Evolutionary conservation across 92 coral and sea anemone genomes (phyloP).

Genomic region (Diadumene lineata): DNA sequence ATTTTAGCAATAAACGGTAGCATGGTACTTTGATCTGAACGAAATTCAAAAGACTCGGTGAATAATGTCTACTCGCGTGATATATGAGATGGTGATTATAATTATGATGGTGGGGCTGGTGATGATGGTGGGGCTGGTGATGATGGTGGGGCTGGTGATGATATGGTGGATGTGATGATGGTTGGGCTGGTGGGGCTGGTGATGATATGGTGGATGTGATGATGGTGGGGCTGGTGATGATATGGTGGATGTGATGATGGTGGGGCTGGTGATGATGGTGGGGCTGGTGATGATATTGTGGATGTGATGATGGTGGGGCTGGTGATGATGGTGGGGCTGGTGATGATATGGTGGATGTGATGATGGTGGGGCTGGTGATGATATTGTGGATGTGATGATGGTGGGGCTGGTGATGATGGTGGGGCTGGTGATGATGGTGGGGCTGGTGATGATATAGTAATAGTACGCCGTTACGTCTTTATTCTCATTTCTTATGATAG

Average conservation of each 20-base stretch:
- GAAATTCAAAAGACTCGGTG: background rate
- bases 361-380: background rate
- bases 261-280: background rate
- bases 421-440: background rate
- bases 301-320: background rate
- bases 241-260: background rate
- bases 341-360: background rate
- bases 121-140: background rate
- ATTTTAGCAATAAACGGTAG: constrained; percentile 40
- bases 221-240: background rate
- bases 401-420: background rate
- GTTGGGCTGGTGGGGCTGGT: too few species aligned
- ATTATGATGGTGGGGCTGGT: background rate
- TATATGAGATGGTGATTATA: background rate
- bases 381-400: too few species aligned
- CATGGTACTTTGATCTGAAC: constrained; percentile 67
- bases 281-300: background rate
- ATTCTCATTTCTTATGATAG: too few species aligned
- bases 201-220: too few species aligned
- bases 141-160: background rate
- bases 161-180: background rate
- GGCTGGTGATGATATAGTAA: background rate
- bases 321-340: background rate
- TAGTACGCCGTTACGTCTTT: too few species aligned
- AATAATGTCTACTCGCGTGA: background rate